A percentile compares a stretch with the other conserved stretches of the same genome.
These are phyloP conservation scores for Erebia epiphron DNA, from an alignment of 2,888 invertebrate species.

Conservation along the genomic window DNA sequence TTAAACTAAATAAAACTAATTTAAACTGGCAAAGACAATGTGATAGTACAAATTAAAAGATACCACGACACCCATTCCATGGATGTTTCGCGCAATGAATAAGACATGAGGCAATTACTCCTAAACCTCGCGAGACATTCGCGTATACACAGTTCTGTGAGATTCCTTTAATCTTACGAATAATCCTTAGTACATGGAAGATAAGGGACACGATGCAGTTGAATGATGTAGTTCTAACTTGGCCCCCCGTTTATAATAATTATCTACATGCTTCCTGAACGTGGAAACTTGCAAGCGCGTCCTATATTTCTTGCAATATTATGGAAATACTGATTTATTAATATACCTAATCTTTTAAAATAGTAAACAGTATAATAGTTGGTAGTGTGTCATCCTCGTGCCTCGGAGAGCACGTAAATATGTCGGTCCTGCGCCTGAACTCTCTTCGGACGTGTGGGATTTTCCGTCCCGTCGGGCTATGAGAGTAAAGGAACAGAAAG, in stretches of 20 bases:
- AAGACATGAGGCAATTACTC: conserved; percentile 45
- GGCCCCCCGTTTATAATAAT: too few species aligned
- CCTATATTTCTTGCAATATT: background rate
- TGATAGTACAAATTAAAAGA: conserved; percentile 36
- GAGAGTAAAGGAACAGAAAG: too few species aligned
- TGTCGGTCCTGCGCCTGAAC: too few species aligned
- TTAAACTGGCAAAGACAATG: conserved; percentile 19
- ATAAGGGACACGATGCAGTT: background rate
- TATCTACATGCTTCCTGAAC: background rate
- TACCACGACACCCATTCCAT: conserved; percentile 27
- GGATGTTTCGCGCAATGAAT: conserved; percentile 42
- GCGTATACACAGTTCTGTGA: conserved; percentile 29
- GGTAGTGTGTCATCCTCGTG: too few species aligned
- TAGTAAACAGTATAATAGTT: too few species aligned
- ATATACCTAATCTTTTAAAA: background rate
- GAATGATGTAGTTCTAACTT: background rate
- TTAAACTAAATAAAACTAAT: background rate
- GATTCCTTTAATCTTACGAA: background rate
- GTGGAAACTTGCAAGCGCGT: conserved; percentile 5
- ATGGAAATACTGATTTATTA: background rate
- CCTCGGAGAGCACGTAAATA: too few species aligned
- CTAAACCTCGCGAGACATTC: conserved; percentile 33
- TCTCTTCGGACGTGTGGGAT: too few species aligned
- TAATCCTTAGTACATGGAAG: background rate
- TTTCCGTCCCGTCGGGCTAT: too few species aligned